Percentiles rank a stretch among this genome's conserved stretches.
phyloP scores from a whole-genome alignment of 2,113 vertebrate genomes.

The Seriola aureovittata region DNA sequence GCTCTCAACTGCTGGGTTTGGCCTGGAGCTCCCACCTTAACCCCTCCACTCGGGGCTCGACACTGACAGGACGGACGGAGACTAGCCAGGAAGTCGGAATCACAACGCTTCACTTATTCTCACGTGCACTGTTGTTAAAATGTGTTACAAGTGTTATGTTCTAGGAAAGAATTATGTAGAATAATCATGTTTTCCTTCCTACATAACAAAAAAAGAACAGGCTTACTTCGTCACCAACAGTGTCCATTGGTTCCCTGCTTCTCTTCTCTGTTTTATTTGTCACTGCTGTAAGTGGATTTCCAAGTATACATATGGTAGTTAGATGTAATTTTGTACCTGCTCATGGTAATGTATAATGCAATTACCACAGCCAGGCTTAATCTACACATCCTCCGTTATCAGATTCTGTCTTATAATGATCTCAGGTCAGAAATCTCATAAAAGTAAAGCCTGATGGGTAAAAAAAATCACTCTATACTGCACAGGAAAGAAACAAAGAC shows the following conservation, averaged over 20 bases:
- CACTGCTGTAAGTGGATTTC: background rate
- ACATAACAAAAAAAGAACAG: background rate
- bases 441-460: background rate
- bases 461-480: background rate
- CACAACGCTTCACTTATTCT: constrained; percentile 20
- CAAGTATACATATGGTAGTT: background rate
- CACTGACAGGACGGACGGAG: constrained; percentile 53
- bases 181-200: background rate
- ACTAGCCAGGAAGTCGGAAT: constrained; percentile 33
- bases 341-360: constrained; percentile 6
- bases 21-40: constrained; percentile 72
- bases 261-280: background rate
- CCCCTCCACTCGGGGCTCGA: constrained; percentile 53
- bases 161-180: background rate
- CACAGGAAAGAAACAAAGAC: background rate
- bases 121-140: constrained; percentile 19
- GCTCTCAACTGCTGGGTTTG: constrained; percentile 68
- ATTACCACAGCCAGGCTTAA: background rate
- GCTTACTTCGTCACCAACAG: background rate
- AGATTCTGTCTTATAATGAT: background rate
- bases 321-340: constrained; percentile 5
- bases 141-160: background rate
- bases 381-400: constrained; percentile 29
- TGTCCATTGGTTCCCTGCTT: background rate
- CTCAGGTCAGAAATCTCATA: background rate